Conservation (phyloP, 1,140 invertebrate genomes). For the Macrotrachela quadricornifera region DNA sequence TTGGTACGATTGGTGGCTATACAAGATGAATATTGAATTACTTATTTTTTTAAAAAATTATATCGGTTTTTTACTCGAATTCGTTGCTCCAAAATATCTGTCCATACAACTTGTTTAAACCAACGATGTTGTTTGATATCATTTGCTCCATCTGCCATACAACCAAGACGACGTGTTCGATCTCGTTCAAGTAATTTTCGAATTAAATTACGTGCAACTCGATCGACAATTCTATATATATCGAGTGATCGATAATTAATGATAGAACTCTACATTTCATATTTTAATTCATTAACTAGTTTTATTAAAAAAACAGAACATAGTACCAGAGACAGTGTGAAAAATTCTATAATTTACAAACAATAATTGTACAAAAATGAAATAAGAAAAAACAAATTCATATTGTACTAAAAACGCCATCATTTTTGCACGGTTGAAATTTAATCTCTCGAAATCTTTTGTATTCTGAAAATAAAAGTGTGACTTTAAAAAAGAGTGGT, state of each 20-base stretch:
- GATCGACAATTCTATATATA: no score
- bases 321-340: no score
- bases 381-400: not conserved
- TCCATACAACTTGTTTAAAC: slow-evolving; percentile 78
- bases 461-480: no score
- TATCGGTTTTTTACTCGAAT: not conserved
- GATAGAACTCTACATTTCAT: slow-evolving; percentile 34
- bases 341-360: slow-evolving; percentile 87
- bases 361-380: slow-evolving; percentile 48
- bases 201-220: slow-evolving; percentile 44
- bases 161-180: slow-evolving; percentile 69
- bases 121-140: slow-evolving; percentile 80
- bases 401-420: no score
- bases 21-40: no score
- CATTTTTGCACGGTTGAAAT: no score
- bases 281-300: no score
- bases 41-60: no score
- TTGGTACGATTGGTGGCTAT: no score
- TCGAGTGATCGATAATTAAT: slow-evolving; percentile 32
- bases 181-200: slow-evolving; percentile 77
- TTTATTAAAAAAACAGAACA: no score
- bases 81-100: not conserved
- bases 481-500: no score
- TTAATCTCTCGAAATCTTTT: no score
- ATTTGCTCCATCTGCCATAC: slow-evolving; percentile 76